Base-by-base conservation (phyloP, 2,888 invertebrate genomes). In the Rhagonycha fulva region DNA sequence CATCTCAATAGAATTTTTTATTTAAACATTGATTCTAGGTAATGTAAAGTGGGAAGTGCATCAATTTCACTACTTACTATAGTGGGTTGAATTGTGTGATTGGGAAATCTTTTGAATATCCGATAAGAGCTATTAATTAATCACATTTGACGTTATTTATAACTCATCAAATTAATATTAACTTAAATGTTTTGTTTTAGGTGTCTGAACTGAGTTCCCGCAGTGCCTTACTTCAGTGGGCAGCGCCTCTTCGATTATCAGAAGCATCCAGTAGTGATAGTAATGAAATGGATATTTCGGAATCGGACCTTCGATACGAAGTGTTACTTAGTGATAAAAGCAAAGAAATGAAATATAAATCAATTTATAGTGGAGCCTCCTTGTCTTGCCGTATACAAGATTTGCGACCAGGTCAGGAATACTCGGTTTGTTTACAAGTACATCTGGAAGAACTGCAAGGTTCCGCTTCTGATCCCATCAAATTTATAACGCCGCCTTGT, bases 401-500 rank as follows among this genome's bases (percentile, higher is more conserved):
- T 88, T 89, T 97, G 83, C 92, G 93, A 86, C 96, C 97, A 12
- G 95, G 95, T n/a, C 94, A 94, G 85, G 95, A 95, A 86, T 97
- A 96, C 88, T 92, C 94, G 77, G 93, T 96, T 81, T 94, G 95
- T 84, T 89, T 95, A 80, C 94, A 94, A 87, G 94, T 95, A 82
- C 92, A 93, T 83, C 88, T 94, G 79, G 94, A 95, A 80, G 93
- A 93, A 84, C 86, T 94, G 79, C 92, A 93, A 79, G 96, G 96
- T 71, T 91, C 92, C 61, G 92, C 94, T 9, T 94, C 95, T 76
- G 94, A 94, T 84, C 93, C 95, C 73, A 92, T 93, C 76, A 93
- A 93, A 81, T 96, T 97, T 89, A 91, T 91, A 80, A 97, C 97
- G 32, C 93, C 93, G 23, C 87, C 94, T 75, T 96, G 96, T 85